phyloP scores from a whole-genome alignment of 2,113 vertebrate genomes.

The Narcine bancroftii region DNA sequence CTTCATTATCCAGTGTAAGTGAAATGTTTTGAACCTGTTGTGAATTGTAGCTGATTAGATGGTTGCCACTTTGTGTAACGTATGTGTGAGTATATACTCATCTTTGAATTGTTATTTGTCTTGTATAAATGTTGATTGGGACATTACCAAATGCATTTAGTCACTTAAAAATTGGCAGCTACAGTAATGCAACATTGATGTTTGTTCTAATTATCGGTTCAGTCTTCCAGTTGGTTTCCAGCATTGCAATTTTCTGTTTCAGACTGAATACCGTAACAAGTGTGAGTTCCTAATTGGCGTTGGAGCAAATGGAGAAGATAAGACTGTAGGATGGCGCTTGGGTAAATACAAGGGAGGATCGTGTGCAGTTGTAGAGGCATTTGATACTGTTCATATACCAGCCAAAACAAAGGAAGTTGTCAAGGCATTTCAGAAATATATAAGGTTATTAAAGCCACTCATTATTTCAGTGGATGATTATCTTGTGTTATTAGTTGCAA shows the following conservation, averaged over 20 bases:
- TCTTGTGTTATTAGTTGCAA: neutral
- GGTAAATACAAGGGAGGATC: conserved; percentile 93
- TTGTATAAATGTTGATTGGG: neutral
- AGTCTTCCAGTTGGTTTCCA: neutral
- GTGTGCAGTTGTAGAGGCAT: conserved; percentile 82
- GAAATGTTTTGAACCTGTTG: neutral
- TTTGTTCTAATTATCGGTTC: neutral
- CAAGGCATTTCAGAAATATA: conserved; percentile 80
- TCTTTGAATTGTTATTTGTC: neutral
- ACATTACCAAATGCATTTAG: neutral
- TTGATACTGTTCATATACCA: conserved; percentile 79
- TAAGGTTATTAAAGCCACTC: conserved; percentile 61
- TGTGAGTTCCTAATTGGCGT: conserved; percentile 89
- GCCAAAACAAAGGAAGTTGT: conserved; percentile 74
- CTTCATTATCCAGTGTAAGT: too few species aligned
- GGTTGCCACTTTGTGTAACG: neutral
- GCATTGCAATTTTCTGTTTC: conserved; percentile 38
- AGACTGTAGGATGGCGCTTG: conserved; percentile 87
- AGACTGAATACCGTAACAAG: conserved; percentile 95
- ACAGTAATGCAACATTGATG: neutral
- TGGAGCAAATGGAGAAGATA: conserved; percentile 80
- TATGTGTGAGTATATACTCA: neutral
- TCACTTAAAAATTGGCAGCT: neutral
- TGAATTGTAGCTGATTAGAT: neutral
- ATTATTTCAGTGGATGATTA: conserved; percentile 7